A percentile compares a stretch with the other conserved stretches of the same genome.
Conservation (phyloP, 2,797 vertebrate species). For the Alca torda region DNA sequence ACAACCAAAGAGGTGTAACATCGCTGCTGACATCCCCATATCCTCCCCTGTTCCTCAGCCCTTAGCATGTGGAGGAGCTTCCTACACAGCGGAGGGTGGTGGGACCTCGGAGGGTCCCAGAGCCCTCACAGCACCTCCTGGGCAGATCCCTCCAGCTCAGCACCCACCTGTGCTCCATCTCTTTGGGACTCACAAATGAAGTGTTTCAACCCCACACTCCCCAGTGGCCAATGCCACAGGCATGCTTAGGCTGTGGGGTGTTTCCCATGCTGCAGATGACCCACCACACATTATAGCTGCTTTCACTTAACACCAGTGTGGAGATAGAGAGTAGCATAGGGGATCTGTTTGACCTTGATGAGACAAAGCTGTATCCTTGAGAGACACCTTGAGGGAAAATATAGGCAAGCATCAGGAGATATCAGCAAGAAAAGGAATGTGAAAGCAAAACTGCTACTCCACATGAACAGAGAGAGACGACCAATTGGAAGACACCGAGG, state of each 20-base stretch:
- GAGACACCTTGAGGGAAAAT: no score
- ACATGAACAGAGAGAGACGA: no score
- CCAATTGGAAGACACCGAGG: no score
- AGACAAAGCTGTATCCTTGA: no score
- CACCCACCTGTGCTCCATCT: accelerated
- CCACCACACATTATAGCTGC: accelerated
- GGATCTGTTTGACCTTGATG: no score
- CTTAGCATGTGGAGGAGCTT: background rate
- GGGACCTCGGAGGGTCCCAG: background rate
- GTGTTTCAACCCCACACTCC: background rate
- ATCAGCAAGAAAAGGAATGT: no score
- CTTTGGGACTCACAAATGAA: background rate
- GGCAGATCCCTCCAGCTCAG: background rate
- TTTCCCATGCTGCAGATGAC: background rate
- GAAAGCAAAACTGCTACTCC: no score
- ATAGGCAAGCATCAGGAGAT: no score
- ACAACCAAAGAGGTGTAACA: background rate
- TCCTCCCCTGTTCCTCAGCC: background rate
- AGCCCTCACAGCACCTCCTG: background rate
- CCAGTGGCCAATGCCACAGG: background rate
- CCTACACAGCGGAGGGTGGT: background rate
- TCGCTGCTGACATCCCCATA: background rate
- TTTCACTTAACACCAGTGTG: background rate
- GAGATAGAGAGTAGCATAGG: no score
- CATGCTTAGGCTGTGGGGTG: background rate